Percentiles rank a stretch among this genome's conserved stretches.
phyloP scores from a whole-genome alignment of 2,888 invertebrate genomes.

The Pterostichus niger region DNA sequence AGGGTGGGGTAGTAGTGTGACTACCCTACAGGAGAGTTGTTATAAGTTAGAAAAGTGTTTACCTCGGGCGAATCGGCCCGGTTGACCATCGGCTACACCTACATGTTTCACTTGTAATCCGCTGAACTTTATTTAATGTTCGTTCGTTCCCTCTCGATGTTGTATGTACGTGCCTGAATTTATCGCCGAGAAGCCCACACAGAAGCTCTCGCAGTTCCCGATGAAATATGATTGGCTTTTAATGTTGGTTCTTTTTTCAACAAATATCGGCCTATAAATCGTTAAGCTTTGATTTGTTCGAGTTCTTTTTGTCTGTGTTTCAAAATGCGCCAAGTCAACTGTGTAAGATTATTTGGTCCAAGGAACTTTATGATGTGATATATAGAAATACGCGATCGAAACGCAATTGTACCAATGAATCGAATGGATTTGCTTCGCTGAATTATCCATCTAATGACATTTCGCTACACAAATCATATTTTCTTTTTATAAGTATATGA shows the following conservation, averaged over 20 bases:
- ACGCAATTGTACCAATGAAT: conserved; percentile 7
- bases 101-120: conserved; percentile 53
- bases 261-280: conserved; percentile 60
- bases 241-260: conserved; percentile 63
- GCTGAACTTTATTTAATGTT: conserved; percentile 45
- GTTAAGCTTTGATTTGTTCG: conserved; percentile 61
- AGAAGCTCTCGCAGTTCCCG: conserved; percentile 9
- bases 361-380: conserved; percentile 54
- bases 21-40: conserved; percentile 18
- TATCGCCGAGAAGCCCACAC: background rate
- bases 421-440: conserved; percentile 32
- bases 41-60: conserved; percentile 50
- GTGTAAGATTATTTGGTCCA: conserved; percentile 49
- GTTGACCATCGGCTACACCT: conserved; percentile 31
- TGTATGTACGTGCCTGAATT: conserved; percentile 26
- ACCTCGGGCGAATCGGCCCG: background rate
- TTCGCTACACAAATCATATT: conserved; percentile 22
- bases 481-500: too few species aligned
- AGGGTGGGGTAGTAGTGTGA: too few species aligned
- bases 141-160: background rate
- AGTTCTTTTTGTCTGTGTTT: conserved; percentile 46
- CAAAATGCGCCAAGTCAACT: conserved; percentile 47
- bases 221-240: conserved; percentile 66
- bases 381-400: conserved; percentile 34
- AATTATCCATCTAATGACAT: conserved; percentile 31